Base-by-base conservation (phyloP, 2,797 vertebrate genomes). In the Hyperoplus lanceolatus region DNA sequence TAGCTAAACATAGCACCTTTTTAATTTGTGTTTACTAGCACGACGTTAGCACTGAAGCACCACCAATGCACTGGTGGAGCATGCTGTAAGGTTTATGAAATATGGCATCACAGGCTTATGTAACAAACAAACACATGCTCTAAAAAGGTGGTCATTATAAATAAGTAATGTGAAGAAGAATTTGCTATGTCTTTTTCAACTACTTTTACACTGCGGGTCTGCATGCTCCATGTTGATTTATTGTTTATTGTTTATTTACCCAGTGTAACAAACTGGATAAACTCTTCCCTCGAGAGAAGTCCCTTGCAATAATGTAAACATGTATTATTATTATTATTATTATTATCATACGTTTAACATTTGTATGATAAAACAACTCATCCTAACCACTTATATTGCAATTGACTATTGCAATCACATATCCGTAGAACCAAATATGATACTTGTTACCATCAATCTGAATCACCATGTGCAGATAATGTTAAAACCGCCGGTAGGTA, bases 11-110 rank as follows among this genome's bases (percentile, higher is more conserved):
- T 42, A 57, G 63, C 41, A 12, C 6, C n/a, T 75, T 2, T 21
- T 59, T 73, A 75, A 56, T 80, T 82, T 80, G 39, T 59, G 39
- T 79, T 82, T 41, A 51, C 73, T 36, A 57, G 18, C 11, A n/a
- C 2, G 0, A 14, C 12, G 60, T 15, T 41, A 46, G 53, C 50
- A 21, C 4, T 8, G 18, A 71, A 42, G 45, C 61, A 46, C 48
- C 72, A 65, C 42, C 45, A 41, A 36, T 15, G 18, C 49, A 46
- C 10, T 8, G 50, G 56, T 42, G 12, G 39, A 38, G 49, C 43
- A 11, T 41, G 41, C 10, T 48, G 21, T 57, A 49, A 60, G n/a
- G 53, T 74, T 36, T 45, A 45, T 38, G 14, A 8, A 0, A 43
- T 8, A 18, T 46, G 55, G 14, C 8, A 14, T 46, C 46, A 36